Conservation (phyloP, 2,797 vertebrate species). For the Lepus townsendii region DNA sequence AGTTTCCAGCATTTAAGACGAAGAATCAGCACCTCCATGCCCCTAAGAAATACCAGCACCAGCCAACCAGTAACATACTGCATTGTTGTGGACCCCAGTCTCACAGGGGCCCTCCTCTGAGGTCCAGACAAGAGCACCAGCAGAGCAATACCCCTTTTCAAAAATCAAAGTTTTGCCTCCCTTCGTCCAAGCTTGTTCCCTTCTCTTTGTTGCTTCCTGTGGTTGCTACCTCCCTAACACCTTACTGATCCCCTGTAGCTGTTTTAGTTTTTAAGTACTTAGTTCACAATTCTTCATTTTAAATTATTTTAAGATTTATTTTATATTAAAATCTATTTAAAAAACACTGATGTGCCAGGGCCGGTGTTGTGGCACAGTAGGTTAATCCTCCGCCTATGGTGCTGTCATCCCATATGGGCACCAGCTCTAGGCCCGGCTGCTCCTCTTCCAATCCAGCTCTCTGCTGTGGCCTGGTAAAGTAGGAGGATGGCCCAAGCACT, state of each 20-base stretch:
- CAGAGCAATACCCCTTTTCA: not conserved
- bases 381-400: too few relatives aligned
- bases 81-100: not conserved
- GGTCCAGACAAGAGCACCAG: not conserved
- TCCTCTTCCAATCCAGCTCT: too few relatives aligned
- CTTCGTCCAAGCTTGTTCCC: not conserved
- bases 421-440: too few relatives aligned
- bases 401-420: too few relatives aligned
- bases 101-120: not conserved
- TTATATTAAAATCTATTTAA: too few relatives aligned
- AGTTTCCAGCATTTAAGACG: not conserved
- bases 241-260: not conserved
- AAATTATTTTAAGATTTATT: constrained; percentile 6
- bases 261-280: not conserved
- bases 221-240: not conserved
- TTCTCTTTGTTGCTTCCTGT: not conserved
- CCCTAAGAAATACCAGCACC: not conserved
- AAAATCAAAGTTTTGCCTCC: not conserved
- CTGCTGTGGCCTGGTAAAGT: too few relatives aligned
- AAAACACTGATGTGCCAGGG: too few relatives aligned
- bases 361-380: too few relatives aligned
- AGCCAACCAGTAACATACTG: not conserved
- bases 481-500: too few relatives aligned
- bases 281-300: not conserved
- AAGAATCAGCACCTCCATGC: not conserved